phyloP scores from a whole-genome alignment of 2,113 vertebrate species.

The Cyanocitta stelleri region DNA sequence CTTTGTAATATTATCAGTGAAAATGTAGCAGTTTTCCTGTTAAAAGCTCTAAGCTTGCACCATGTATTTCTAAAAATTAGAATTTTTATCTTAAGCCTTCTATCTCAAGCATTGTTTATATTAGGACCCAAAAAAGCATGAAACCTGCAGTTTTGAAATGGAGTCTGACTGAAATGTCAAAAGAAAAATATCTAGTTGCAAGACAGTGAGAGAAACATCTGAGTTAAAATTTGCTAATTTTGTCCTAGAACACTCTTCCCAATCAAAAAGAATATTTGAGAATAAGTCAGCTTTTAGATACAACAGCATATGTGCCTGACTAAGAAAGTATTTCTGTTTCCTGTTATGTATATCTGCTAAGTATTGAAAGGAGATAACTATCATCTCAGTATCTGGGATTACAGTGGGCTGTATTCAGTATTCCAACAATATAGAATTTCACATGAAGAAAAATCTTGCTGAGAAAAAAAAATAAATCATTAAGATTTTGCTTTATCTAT shows the following conservation, averaged over 20 bases:
- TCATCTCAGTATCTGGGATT: neutral
- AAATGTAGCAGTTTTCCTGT: neutral
- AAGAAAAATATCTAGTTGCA: neutral
- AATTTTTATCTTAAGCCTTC: neutral
- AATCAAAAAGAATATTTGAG: neutral
- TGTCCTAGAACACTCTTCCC: neutral
- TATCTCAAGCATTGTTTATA: neutral
- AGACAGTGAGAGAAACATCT: neutral
- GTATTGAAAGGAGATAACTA: neutral
- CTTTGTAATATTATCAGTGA: neutral
- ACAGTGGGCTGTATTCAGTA: neutral
- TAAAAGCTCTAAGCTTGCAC: neutral
- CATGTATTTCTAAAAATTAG: neutral
- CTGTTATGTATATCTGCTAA: neutral
- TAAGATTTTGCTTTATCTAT: neutral
- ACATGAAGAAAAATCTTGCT: neutral
- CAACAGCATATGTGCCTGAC: neutral
- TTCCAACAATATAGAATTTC: neutral
- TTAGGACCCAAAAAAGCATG: neutral
- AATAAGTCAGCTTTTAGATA: neutral
- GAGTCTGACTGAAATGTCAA: neutral
- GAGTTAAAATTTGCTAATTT: conserved; percentile 10
- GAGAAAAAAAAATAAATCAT: neutral
- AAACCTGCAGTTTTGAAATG: neutral
- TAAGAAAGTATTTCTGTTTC: neutral